Conservation (phyloP, 2,113 vertebrate genomes). For the Galbula dea region DNA sequence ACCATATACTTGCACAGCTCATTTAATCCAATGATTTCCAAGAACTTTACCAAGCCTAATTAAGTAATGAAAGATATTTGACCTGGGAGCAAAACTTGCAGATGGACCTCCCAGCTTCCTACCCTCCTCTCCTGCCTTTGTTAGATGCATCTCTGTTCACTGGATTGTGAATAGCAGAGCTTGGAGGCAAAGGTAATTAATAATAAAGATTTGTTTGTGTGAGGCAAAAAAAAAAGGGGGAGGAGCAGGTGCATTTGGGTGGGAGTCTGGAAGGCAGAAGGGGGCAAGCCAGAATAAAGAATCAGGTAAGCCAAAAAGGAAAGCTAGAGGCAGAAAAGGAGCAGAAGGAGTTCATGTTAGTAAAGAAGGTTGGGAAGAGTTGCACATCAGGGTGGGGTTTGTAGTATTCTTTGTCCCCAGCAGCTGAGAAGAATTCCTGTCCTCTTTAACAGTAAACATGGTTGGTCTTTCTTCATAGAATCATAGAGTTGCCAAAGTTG, state of each 20-base stretch:
- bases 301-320: neutral
- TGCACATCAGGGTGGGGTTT: neutral
- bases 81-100: neutral
- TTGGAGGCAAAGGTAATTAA: neutral
- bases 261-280: neutral
- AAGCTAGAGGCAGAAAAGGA: neutral
- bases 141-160: neutral
- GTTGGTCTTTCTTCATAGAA: neutral
- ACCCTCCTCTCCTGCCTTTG: neutral
- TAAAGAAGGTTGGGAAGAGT: neutral
- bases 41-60: neutral
- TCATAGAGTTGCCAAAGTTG: too few relatives aligned
- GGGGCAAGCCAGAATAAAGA: neutral
- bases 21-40: neutral
- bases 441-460: neutral
- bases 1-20: neutral
- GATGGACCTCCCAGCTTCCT: neutral
- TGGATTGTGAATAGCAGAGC: neutral
- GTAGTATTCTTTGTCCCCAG: neutral
- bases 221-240: neutral
- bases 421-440: neutral
- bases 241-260: neutral
- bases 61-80: neutral
- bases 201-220: neutral
- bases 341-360: neutral